These are phyloP conservation scores for Cyaniris semiargus DNA, from an alignment of 2,888 invertebrate species.

Conservation along the genomic window DNA sequence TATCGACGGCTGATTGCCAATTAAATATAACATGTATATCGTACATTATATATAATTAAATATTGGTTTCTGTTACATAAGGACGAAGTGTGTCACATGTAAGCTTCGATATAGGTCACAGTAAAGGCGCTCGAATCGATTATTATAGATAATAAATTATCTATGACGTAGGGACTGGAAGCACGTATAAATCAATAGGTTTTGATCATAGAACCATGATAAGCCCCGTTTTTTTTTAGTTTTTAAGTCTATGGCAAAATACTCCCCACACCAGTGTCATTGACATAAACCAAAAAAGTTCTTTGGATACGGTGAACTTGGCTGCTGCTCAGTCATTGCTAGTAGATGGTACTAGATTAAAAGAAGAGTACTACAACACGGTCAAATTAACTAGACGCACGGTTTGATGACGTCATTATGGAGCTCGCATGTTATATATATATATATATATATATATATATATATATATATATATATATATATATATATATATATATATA, in stretches of 20 bases:
- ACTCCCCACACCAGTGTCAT: too few relatives aligned
- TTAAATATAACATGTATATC: not conserved
- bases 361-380: too few relatives aligned
- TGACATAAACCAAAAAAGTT: too few relatives aligned
- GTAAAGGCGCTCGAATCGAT: not conserved
- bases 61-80: not conserved
- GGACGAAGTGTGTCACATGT: not conserved
- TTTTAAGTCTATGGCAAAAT: not conserved
- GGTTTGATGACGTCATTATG: too few relatives aligned
- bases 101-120: conserved; percentile 6
- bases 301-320: too few relatives aligned
- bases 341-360: too few relatives aligned
- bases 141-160: not conserved
- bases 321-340: too few relatives aligned
- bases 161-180: not conserved
- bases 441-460: too few relatives aligned
- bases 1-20: conserved; percentile 5
- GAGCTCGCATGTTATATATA: too few relatives aligned
- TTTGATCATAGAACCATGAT: not conserved
- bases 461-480: too few relatives aligned
- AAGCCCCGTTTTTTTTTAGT: not conserved
- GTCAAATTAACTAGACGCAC: too few relatives aligned
- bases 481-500: too few relatives aligned
- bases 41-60: not conserved
- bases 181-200: not conserved